Percentiles rank a stretch among this genome's conserved stretches.
These are phyloP conservation scores for Alectura lathami DNA, from an alignment of 2,113 vertebrate species.

Conservation along the genomic window DNA sequence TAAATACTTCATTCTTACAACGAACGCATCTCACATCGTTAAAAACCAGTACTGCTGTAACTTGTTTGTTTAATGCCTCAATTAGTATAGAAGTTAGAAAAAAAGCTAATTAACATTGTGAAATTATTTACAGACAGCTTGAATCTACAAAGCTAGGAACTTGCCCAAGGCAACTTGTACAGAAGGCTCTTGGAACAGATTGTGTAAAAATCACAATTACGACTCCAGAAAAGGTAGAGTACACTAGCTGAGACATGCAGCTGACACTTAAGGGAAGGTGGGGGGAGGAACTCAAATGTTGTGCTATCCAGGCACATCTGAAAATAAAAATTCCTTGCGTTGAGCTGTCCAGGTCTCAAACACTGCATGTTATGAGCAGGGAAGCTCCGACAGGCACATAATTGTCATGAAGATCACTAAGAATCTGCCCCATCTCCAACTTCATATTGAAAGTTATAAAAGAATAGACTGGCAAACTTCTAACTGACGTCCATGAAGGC, in stretches of 20 bases:
- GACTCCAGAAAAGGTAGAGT: slow-evolving; percentile 56
- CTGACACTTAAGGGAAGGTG: background rate
- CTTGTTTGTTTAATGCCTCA: slow-evolving; percentile 70
- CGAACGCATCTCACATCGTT: background rate
- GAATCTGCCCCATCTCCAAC: background rate
- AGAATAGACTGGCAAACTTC: no score
- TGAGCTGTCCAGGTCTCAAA: background rate
- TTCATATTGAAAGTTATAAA: background rate
- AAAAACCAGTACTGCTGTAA: slow-evolving; percentile 49
- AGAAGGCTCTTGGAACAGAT: slow-evolving; percentile 68
- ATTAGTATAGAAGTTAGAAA: slow-evolving; percentile 65
- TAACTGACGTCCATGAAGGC: background rate
- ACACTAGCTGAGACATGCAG: slow-evolving; percentile 43
- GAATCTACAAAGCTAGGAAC: slow-evolving; percentile 67
- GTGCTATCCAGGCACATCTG: background rate
- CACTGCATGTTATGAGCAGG: background rate
- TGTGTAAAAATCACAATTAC: slow-evolving; percentile 53
- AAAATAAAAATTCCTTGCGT: background rate
- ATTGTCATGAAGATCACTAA: background rate
- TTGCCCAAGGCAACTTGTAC: slow-evolving; percentile 63
- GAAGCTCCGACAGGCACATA: background rate
- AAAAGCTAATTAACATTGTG: slow-evolving; percentile 71
- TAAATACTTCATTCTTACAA: slow-evolving; percentile 19
- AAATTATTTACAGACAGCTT: slow-evolving; percentile 73
- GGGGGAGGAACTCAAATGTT: background rate